Evolutionary conservation across 30 jellyfish, hydroid and myxozoan genomes (phyloP).

Genomic region (Cassiopea xamachana): DNA sequence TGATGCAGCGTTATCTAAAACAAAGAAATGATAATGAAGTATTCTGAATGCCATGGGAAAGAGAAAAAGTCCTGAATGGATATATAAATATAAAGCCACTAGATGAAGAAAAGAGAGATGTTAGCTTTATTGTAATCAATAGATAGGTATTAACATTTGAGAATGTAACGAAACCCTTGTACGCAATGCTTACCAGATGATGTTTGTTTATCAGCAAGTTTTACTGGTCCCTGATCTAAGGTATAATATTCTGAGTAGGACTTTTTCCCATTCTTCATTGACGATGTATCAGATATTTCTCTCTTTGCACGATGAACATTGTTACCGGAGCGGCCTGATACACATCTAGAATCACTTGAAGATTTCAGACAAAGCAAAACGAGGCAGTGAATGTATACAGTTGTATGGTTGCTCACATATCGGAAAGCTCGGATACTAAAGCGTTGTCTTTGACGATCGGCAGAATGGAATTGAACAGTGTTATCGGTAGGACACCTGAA

Average conservation of each 20-base stretch:
- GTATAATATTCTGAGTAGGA: background rate
- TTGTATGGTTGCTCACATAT: conserved; percentile 1
- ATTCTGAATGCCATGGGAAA: no score
- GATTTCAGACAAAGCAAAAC: conserved; percentile 39
- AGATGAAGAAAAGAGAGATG: no score
- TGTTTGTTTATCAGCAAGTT: background rate
- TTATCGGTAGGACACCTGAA: conserved; percentile 23
- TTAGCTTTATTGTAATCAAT: no score
- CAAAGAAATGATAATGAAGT: no score
- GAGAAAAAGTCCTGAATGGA: no score
- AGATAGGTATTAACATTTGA: no score
- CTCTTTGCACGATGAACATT: conserved; percentile 32
- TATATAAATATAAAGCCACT: no score
- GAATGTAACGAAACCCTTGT: no score
- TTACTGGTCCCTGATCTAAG: background rate
- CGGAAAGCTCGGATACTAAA: conserved; percentile 33
- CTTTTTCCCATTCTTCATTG: no score
- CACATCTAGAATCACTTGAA: conserved; percentile 29
- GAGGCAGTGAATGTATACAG: conserved; percentile 45
- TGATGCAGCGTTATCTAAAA: background rate
- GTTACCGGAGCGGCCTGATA: conserved; percentile 50
- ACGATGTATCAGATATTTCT: background rate
- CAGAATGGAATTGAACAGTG: conserved; percentile 15
- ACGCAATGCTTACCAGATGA: background rate
- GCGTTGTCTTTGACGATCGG: conserved; percentile 5